Base-by-base conservation (phyloP, 2,797 vertebrate genomes). In the Todus mexicanus region DNA sequence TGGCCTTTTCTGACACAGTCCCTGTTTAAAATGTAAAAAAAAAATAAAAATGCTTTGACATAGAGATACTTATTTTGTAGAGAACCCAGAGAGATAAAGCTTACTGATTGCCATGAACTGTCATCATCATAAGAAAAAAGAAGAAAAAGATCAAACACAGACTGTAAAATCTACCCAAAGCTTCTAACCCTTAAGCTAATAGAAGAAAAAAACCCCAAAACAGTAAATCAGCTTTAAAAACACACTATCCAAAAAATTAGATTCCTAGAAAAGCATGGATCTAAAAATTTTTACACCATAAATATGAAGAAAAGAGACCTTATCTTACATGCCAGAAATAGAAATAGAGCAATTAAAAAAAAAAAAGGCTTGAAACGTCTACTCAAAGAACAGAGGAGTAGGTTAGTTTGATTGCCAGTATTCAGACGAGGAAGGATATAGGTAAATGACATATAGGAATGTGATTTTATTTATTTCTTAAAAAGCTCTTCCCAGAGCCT, bases 101-200 rank as follows among this genome's bases (percentile, higher is more conserved):
- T 88, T 53, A 74, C 69, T 63, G 87, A 90, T 94, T 94, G 72
- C 72, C 43, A 35, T 10, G 35, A 94, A 83, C 78, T 87, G 65
- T 75, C 84, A 77, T 74, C 48, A 79, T 90, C 74, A 43, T 4
- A 69, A 54, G 23, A 10, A 50, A 35, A 45, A 27, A 8, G 11
- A 27, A 57, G 29, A 13, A 10, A 57, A 72, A 88, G 7, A 93
- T 90, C 77, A 95, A 91, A 86, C 73, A 75, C 47, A 42, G 80
- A 79, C 60, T 78, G 76, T 82, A 65, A 94, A 96, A 90, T 42
- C 75, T 47, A 15, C 77, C 82, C 89, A 92, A 93, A 94, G 87
- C 82, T 86, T 35, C 83, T 72, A 74, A 92, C 53, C 53, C 51
- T 74, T 87, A 93, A 89, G 76, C 57, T 91, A 96, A 66, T 70